Conservation (phyloP, 2,888 invertebrate genomes). For the Drosophila subsilvestris region DNA sequence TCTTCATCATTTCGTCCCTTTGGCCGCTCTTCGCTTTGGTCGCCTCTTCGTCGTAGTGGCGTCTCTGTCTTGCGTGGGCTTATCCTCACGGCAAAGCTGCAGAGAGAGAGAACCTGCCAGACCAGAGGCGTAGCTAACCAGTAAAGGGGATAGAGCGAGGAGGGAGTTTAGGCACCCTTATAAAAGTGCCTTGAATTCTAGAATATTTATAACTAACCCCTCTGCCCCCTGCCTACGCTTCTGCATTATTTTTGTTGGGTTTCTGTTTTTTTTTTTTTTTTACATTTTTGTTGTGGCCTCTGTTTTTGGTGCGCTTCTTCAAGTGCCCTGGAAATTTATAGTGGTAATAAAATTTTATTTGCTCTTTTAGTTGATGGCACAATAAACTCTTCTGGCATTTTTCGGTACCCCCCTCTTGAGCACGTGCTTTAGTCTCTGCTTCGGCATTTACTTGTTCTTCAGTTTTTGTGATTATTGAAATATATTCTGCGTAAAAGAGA, state of each 20-base stretch:
- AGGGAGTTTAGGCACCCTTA: too few relatives aligned
- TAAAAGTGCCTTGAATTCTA: not conserved
- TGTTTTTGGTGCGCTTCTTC: conserved; percentile 57
- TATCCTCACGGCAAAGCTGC: conserved; percentile 55
- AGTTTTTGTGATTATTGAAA: conserved; percentile 35
- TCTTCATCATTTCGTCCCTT: conserved; percentile 8
- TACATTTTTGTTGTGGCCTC: conserved; percentile 35
- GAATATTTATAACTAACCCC: not conserved
- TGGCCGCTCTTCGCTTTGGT: conserved; percentile 23
- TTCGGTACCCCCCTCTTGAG: conserved; percentile 43
- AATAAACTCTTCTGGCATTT: conserved; percentile 75
- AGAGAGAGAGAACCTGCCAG: conserved; percentile 55
- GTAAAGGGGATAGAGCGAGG: too few relatives aligned
- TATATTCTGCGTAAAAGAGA: conserved; percentile 11
- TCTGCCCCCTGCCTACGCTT: conserved; percentile 1
- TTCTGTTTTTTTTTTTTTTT: conserved; percentile 15
- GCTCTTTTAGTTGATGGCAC: conserved; percentile 79
- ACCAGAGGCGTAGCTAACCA: conserved; percentile 5
- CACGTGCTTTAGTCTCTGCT: conserved; percentile 61
- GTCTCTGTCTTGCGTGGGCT: conserved; percentile 69
- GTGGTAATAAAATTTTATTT: conserved; percentile 80
- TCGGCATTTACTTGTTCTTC: conserved; percentile 34
- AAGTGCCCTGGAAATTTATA: conserved; percentile 77
- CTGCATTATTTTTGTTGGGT: conserved; percentile 23
- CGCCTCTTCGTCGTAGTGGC: conserved; percentile 43